A percentile compares a stretch with the other conserved stretches of the same genome.
Conservation (phyloP, 1,140 invertebrate species). For the Drosophila funebris region DNA sequence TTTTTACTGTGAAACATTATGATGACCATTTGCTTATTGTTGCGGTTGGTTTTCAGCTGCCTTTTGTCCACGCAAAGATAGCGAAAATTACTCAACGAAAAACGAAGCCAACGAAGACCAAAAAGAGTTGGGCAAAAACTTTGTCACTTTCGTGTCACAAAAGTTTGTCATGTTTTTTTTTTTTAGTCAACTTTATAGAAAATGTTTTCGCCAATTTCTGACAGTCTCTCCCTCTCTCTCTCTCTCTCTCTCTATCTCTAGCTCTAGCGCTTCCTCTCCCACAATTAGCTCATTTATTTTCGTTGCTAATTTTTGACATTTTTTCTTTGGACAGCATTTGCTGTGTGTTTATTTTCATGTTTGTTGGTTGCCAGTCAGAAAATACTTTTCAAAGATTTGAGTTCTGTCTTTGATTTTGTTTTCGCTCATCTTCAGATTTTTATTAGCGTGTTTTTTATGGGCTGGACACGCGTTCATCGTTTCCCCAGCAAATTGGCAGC, state of each 20-base stretch:
- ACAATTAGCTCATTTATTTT: constrained; percentile 69
- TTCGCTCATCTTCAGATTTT: constrained; percentile 18
- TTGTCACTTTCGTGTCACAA: constrained; percentile 24
- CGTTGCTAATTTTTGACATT: constrained; percentile 77
- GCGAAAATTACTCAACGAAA: constrained; percentile 38
- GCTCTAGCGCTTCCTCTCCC: neutral
- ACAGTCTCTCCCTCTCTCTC: neutral
- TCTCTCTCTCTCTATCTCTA: neutral
- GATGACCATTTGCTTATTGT: constrained; percentile 41
- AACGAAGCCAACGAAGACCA: constrained; percentile 9
- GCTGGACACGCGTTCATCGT: constrained; percentile 47
- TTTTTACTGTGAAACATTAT: constrained; percentile 37
- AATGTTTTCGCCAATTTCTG: constrained; percentile 26
- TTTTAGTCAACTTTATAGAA: constrained; percentile 42
- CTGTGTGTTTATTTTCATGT: constrained; percentile 26
- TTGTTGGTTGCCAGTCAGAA: constrained; percentile 31
- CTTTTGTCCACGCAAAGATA: constrained; percentile 51
- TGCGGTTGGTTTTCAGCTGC: constrained; percentile 17
- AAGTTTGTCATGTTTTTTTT: constrained; percentile 13
- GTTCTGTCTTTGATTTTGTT: constrained; percentile 35
- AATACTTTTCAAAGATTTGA: constrained; percentile 44
- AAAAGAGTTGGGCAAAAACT: constrained; percentile 40
- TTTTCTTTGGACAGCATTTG: constrained; percentile 46
- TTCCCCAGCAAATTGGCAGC: constrained; percentile 29
- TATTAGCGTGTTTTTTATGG: constrained; percentile 51